These are phyloP conservation scores for Sterrhoptilus dennistouni DNA, from an alignment of 2,113 vertebrate species.

Conservation along the genomic window DNA sequence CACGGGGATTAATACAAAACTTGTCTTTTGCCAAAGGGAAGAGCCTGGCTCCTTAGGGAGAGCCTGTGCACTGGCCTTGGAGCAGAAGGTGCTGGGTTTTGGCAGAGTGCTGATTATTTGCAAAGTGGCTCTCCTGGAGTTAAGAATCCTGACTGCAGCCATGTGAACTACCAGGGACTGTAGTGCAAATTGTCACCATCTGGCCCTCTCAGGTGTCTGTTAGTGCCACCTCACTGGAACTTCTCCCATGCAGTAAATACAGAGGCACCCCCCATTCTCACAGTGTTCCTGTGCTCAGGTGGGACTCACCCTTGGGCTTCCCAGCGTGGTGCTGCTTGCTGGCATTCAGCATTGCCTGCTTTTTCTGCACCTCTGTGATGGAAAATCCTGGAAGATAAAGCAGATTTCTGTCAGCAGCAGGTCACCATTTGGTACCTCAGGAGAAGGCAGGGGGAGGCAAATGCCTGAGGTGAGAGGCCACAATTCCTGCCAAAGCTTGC, in stretches of 20 bases:
- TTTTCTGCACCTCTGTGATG: constrained; percentile 92
- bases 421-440: background rate
- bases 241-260: background rate
- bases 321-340: constrained; percentile 85
- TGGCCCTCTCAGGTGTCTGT: background rate
- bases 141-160: background rate
- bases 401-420: background rate
- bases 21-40: background rate
- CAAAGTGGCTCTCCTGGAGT: background rate
- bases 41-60: too few species aligned
- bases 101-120: background rate
- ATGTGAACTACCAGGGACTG: background rate
- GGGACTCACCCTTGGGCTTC: constrained; percentile 88
- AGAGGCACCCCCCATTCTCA: background rate
- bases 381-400: constrained; percentile 82
- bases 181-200: background rate
- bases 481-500: background rate
- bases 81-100: background rate
- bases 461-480: background rate
- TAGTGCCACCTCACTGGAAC: background rate
- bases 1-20: background rate
- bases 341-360: constrained; percentile 93
- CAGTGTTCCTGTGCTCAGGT: background rate
- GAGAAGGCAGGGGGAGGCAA: background rate
- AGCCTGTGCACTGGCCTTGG: background rate